Base-by-base conservation (phyloP, 2,888 invertebrate genomes). In the Zele albiditarsus region DNA sequence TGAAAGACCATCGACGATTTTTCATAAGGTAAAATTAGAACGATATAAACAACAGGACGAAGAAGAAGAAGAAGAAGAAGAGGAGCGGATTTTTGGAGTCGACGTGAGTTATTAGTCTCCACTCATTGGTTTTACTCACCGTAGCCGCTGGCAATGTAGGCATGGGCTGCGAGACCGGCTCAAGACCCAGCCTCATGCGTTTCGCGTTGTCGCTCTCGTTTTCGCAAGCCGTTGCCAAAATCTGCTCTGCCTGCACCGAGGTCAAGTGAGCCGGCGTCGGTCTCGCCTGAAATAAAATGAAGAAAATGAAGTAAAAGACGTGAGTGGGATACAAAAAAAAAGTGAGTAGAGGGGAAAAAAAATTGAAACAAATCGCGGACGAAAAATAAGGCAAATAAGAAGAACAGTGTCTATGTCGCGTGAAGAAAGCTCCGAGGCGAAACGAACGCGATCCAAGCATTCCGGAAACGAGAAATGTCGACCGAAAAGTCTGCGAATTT, bases 151-250 rank as follows among this genome's bases (percentile, higher is more conserved):
- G 93, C 84, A 94, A 91, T 78, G 94, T 91, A 80, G 95, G 96
- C 93, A 96, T 94, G 70, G 96, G 96, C 90, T 97, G 97, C 88
- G 96, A 95, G 84, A 97, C 96, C 62, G 98, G 98, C 89, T 98
- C 98, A 83, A 98, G 92, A 68, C 98, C 98, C 87, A 98, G 93
- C 81, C 98, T 93, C 98, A 98, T 98, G 87, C 98, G 93, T 91
- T 98, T 98, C 77, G 98, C 98, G 90, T 98, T 98, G 90, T 97
- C 95, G 90, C 97, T 97, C 91, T 98, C 98, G 89, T 98, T 98
- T 91, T 98, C 98, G 90, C 98, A 98, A 78, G 98, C 98, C 88
- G 96, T 95, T 80, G 98, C 97, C 88, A 98, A 91, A 88, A 98
- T 97, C 90, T 97, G 96, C 90, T 98, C 98, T 71, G 98, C 98